These are phyloP conservation scores for Cygnus olor DNA, from an alignment of 2,797 vertebrate species.

Conservation along the genomic window DNA sequence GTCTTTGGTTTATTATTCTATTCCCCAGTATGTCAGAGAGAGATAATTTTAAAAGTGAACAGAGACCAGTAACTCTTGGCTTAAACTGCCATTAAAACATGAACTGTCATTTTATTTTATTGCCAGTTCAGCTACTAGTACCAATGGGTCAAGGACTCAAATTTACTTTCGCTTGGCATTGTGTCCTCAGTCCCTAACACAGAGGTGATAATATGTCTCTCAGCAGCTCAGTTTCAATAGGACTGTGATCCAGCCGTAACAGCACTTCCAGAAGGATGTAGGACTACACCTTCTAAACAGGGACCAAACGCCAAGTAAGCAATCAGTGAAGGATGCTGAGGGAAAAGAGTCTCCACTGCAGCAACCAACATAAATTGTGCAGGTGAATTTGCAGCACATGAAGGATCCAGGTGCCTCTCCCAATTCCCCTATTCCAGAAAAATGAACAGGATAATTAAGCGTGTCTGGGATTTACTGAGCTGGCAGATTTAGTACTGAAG, in stretches of 20 bases:
- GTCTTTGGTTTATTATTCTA: slow-evolving; percentile 7
- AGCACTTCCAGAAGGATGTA: not conserved
- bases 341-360: not conserved
- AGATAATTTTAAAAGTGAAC: slow-evolving; percentile 34
- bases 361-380: slow-evolving; percentile 51
- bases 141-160: slow-evolving; percentile 40
- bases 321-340: not conserved
- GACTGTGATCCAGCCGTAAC: not conserved
- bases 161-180: not conserved
- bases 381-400: slow-evolving; percentile 47
- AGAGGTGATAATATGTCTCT: not conserved
- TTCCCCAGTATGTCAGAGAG: not conserved
- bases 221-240: not conserved
- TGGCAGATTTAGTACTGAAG: slow-evolving; percentile 68
- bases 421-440: slow-evolving; percentile 57
- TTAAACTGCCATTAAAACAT: slow-evolving; percentile 49
- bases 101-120: slow-evolving; percentile 57
- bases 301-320: not conserved
- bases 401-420: slow-evolving; percentile 61
- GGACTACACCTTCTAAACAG: not conserved
- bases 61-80: slow-evolving; percentile 9
- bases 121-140: slow-evolving; percentile 24
- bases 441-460: slow-evolving; percentile 77
- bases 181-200: not conserved
- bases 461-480: slow-evolving; percentile 77